These are phyloP conservation scores for Zygothrica quintamaculata DNA, from an alignment of 2,888 invertebrate genomes.

Conservation along the genomic window DNA sequence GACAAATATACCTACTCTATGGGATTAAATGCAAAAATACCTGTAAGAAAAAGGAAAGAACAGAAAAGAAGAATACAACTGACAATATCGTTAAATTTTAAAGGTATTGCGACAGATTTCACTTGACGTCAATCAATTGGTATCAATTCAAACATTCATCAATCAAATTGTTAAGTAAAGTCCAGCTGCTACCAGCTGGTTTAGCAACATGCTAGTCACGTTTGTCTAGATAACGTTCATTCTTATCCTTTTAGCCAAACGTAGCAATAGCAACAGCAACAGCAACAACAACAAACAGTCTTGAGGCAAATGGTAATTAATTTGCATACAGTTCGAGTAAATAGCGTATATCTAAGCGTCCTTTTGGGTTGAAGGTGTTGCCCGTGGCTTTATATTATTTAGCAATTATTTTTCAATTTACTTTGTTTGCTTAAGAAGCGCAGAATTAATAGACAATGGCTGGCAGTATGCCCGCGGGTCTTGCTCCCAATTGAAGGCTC, in stretches of 20 bases:
- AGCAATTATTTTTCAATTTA: conserved; percentile 75
- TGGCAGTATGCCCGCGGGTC: conserved; percentile 12
- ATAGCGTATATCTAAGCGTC: not conserved
- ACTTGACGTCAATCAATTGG: conserved; percentile 40
- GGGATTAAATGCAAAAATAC: conserved; percentile 26
- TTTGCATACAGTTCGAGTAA: conserved; percentile 37
- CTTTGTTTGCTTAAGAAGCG: conserved; percentile 42
- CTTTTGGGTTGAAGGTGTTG: conserved; percentile 10
- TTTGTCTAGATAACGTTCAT: conserved; percentile 37
- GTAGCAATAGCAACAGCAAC: too few species aligned
- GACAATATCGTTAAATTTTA: conserved; percentile 47
- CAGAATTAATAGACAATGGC: conserved; percentile 36
- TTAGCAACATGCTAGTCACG: conserved; percentile 25
- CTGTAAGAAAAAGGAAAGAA: too few species aligned
- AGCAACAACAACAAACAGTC: too few species aligned
- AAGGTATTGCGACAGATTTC: conserved; percentile 33
- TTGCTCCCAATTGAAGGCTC: not conserved
- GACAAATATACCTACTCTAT: conserved; percentile 27
- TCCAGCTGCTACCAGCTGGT: conserved; percentile 2
- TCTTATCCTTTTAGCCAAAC: not conserved
- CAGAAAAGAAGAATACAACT: too few species aligned
- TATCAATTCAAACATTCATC: conserved; percentile 34
- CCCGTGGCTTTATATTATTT: conserved; percentile 39
- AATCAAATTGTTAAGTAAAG: conserved; percentile 50
- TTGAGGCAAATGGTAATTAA: conserved; percentile 55